These are phyloP conservation scores for Drosophila bocqueti DNA, from an alignment of 1,140 invertebrate species.

Conservation along the genomic window DNA sequence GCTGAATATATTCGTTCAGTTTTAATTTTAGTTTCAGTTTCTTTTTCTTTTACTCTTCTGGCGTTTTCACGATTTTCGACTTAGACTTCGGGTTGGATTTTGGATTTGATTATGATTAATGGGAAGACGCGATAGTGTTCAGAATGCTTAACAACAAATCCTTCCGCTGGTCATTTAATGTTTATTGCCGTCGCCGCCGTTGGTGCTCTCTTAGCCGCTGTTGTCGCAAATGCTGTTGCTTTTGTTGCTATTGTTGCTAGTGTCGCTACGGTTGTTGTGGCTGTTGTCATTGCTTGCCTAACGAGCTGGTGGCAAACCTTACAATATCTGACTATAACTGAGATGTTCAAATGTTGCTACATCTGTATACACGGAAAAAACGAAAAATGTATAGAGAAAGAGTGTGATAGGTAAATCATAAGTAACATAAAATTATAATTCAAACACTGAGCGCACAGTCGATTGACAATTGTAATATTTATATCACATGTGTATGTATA, in stretches of 20 bases:
- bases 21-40: conserved; percentile 14
- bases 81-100: conserved; percentile 9
- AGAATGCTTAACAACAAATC: conserved; percentile 21
- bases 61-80: conserved; percentile 10
- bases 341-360: conserved; percentile 77
- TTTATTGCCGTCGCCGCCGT: conserved; percentile 17
- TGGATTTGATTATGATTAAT: conserved; percentile 18
- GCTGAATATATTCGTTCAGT: conserved; percentile 37
- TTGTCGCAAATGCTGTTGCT: conserved; percentile 20
- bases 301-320: conserved; percentile 66
- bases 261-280: conserved; percentile 46
- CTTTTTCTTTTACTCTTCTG: conserved; percentile 28
- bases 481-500: conserved; percentile 30
- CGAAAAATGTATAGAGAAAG: conserved; percentile 54
- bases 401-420: conserved; percentile 59
- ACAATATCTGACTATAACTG: conserved; percentile 67
- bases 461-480: conserved; percentile 21
- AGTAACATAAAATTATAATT: conserved; percentile 37
- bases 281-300: conserved; percentile 75
- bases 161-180: conserved; percentile 16
- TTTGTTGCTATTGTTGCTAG: conserved; percentile 20
- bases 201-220: conserved; percentile 27
- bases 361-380: conserved; percentile 68
- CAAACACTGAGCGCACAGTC: conserved; percentile 25
- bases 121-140: conserved; percentile 29